phyloP scores from a whole-genome alignment of 2,113 vertebrate species.

The Vimba vimba region DNA sequence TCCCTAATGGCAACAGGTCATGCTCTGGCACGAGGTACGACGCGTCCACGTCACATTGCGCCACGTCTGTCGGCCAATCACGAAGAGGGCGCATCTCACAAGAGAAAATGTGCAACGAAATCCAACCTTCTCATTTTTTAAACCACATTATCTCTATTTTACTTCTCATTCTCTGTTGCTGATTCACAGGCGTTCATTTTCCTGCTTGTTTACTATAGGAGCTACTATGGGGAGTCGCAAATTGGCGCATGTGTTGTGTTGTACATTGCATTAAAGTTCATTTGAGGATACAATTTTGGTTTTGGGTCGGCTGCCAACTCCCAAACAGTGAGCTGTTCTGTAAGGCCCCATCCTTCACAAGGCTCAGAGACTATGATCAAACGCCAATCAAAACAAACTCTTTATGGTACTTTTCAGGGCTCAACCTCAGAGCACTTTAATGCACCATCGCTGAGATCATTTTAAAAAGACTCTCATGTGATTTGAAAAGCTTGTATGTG shows the following conservation, averaged over 20 bases:
- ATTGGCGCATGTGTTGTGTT: constrained; percentile 71
- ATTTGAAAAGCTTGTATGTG: constrained; percentile 33
- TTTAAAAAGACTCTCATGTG: constrained; percentile 45
- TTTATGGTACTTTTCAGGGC: constrained; percentile 67
- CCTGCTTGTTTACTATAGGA: constrained; percentile 71
- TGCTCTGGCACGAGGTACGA: constrained; percentile 75
- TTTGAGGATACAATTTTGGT: constrained; percentile 76
- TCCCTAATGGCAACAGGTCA: constrained; percentile 64
- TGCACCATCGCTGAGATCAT: constrained; percentile 49
- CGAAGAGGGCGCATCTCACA: constrained; percentile 14
- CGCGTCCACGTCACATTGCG: constrained; percentile 91
- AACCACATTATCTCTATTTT: not conserved
- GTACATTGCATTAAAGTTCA: constrained; percentile 76
- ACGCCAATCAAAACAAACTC: constrained; percentile 72
- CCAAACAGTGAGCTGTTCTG: constrained; percentile 74
- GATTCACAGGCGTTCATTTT: constrained; percentile 36
- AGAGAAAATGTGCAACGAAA: not conserved
- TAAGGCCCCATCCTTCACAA: constrained; percentile 73
- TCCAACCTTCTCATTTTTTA: not conserved
- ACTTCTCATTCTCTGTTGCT: not conserved
- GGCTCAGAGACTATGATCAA: constrained; percentile 72
- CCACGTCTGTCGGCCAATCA: constrained; percentile 89
- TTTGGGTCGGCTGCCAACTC: constrained; percentile 78
- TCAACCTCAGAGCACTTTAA: constrained; percentile 53
- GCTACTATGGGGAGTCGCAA: constrained; percentile 72